These are phyloP conservation scores for Avahi laniger DNA, from an alignment of 2,797 vertebrate genomes.

Conservation along the genomic window DNA sequence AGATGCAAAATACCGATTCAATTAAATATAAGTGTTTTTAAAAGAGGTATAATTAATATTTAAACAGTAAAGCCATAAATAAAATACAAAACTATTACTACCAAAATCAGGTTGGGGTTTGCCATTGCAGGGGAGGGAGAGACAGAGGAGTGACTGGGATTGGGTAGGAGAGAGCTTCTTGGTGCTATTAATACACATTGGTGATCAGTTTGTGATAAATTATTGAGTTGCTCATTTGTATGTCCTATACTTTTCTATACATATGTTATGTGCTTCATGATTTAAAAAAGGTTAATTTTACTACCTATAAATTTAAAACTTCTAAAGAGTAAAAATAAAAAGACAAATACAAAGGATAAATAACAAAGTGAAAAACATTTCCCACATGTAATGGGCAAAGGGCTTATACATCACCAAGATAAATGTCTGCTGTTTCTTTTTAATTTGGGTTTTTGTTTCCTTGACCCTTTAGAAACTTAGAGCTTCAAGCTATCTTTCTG, in stretches of 20 bases:
- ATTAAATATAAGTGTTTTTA: not conserved
- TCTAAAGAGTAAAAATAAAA: constrained; percentile 23
- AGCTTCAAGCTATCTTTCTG: not conserved
- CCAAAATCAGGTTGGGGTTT: not conserved
- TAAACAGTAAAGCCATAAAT: not conserved
- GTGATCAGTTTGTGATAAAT: not conserved
- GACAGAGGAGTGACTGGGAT: not conserved
- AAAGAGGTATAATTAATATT: not conserved
- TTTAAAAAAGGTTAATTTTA: not conserved
- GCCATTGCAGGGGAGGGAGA: not conserved
- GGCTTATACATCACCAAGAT: not conserved
- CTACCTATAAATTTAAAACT: constrained; percentile 6
- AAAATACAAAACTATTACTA: not conserved
- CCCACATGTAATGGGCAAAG: not conserved
- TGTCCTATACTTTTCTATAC: not conserved
- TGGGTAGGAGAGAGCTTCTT: not conserved
- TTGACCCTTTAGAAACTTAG: not conserved
- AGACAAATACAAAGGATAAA: not conserved
- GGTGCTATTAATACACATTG: not conserved
- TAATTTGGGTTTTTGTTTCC: not conserved
- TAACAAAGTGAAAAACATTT: not conserved
- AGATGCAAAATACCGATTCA: not conserved
- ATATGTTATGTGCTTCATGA: not conserved
- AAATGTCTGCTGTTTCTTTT: not conserved
- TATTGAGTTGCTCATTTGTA: not conserved